Evolutionary conservation across 2,113 vertebrate species (phyloP), one percentile per base, ranked within the genome.

Genomic region (Fregetta grallaria): DNA sequence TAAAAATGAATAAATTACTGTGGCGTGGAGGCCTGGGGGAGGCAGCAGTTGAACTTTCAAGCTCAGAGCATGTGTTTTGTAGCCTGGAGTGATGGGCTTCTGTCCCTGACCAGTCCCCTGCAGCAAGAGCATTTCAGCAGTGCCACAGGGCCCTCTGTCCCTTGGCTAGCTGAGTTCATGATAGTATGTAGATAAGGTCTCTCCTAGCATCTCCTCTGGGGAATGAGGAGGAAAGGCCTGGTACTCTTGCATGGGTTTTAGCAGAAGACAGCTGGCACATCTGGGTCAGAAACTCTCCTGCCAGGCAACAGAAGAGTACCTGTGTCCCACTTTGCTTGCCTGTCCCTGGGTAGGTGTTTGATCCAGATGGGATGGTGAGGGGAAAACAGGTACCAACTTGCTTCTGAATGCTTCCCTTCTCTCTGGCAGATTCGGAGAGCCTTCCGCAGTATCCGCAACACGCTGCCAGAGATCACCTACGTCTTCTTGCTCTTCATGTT

Each of bases 401-500:
- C 14, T 15, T 75, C 62, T 90, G 65, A 96, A 45, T 0, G 0
- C 26, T 90, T 58, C 11, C 42, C 9, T 90, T 77, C n/a, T 76
- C 67, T 40, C 78, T 30, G 72, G 42, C 96, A 99, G 99, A 98
- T 99, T 47, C 99, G 99, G 22, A 97, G 99, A 85, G 99, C 99
- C 1, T 99, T 99, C 95, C 97, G 99, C 45, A 99, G 99, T 97
- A 99, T 99, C 96, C 98, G 98, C 77, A 99, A 99, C 72, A 99
- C 99, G 0, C 97, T 99, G 42, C 99, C 99, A 0, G 99, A 99
- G 96, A 98, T 99, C 97, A 97, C 98, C 67, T 99, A 98, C 0
- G 99, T 99, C 74, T 99, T 99, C 97, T 96, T 99, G 89, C 97
- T 99, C 95, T 99, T 99, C 93, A 98, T 99, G 95, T 99, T 99